phyloP scores from a whole-genome alignment of 2,797 vertebrate genomes.

The Chrysocyon brachyurus region DNA sequence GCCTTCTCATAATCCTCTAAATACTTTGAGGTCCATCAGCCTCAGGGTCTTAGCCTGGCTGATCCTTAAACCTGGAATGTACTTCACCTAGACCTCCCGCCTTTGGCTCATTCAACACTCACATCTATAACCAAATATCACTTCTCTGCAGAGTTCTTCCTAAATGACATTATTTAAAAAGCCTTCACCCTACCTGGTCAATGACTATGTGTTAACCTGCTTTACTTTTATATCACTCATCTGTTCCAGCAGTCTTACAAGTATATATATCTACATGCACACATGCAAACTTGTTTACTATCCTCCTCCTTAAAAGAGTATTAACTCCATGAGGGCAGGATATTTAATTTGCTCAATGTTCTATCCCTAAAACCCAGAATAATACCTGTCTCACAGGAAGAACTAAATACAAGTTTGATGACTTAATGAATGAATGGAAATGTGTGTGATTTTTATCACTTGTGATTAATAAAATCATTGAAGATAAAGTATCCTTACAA shows the following conservation, averaged over 20 bases:
- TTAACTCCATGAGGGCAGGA: neutral
- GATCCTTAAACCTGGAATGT: neutral
- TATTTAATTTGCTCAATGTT: constrained; percentile 8
- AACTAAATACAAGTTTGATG: constrained; percentile 19
- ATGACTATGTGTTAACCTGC: neutral
- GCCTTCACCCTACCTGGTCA: neutral
- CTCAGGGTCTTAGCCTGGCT: neutral
- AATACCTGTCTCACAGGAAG: neutral
- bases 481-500: neutral
- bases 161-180: constrained; percentile 27
- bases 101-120: neutral
- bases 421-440: neutral
- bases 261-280: neutral
- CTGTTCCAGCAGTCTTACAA: neutral
- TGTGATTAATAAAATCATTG: constrained; percentile 36
- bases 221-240: constrained; percentile 47
- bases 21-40: neutral
- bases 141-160: neutral
- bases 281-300: neutral
- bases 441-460: constrained; percentile 27
- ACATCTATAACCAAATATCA: neutral
- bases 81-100: neutral
- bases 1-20: neutral
- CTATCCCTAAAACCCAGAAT: neutral
- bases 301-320: neutral